These are phyloP conservation scores for Anagrus nilaparvatae DNA, from an alignment of 1,140 invertebrate species.

Conservation along the genomic window DNA sequence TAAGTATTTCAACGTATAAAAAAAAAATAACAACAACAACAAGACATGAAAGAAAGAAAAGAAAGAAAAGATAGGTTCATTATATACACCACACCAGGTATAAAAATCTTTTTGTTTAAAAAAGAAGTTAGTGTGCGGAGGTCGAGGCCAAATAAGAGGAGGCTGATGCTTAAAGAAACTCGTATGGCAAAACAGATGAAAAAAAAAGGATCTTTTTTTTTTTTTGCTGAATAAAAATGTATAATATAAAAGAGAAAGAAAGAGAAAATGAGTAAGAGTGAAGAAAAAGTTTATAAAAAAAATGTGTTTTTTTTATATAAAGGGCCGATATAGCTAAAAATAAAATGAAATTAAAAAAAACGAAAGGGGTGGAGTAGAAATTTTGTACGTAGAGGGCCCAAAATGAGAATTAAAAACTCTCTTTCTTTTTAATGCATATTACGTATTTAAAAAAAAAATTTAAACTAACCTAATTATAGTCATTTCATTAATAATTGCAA, in stretches of 20 bases:
- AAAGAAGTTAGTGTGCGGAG: too few relatives aligned
- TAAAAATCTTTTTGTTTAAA: too few relatives aligned
- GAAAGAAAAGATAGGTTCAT: too few relatives aligned
- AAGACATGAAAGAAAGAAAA: too few relatives aligned
- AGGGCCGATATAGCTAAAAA: slow-evolving; percentile 19
- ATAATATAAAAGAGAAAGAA: neutral
- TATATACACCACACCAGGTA: too few relatives aligned
- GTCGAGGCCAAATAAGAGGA: neutral
- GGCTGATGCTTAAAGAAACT: too few relatives aligned
- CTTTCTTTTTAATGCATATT: too few relatives aligned
- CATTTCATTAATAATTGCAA: slow-evolving; percentile 33
- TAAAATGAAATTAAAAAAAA: slow-evolving; percentile 10
- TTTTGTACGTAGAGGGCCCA: slow-evolving; percentile 21
- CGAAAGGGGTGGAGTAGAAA: slow-evolving; percentile 28
- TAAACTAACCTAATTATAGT: slow-evolving; percentile 39
- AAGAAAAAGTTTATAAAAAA: slow-evolving; percentile 1
- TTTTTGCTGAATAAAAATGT: neutral
- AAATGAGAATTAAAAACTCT: slow-evolving; percentile 19
- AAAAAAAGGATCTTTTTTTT: too few relatives aligned
- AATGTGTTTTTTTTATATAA: too few relatives aligned
- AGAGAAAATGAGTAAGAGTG: neutral
- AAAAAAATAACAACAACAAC: too few relatives aligned
- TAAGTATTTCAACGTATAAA: too few relatives aligned
- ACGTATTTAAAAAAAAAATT: slow-evolving; percentile 32
- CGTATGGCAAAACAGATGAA: too few relatives aligned